These are phyloP conservation scores for Tanypteryx hageni DNA, from an alignment of 2,888 invertebrate genomes.

Conservation along the genomic window DNA sequence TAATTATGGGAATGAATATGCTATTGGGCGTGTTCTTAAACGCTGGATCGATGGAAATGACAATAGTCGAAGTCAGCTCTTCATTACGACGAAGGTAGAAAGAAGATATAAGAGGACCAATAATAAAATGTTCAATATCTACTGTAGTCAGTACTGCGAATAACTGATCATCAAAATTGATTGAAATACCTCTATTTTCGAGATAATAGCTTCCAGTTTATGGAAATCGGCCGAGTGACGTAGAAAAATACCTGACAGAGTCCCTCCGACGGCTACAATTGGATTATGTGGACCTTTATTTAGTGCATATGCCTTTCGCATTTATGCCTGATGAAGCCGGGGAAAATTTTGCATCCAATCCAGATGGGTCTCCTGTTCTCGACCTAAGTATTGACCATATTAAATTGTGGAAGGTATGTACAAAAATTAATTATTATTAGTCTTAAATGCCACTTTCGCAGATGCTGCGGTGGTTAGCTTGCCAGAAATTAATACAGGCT, in stretches of 20 bases:
- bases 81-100: slow-evolving; percentile 87
- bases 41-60: slow-evolving; percentile 82
- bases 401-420: slow-evolving; percentile 83
- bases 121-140: neutral
- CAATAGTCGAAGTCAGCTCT: slow-evolving; percentile 83
- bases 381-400: slow-evolving; percentile 82
- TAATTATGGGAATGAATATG: slow-evolving; percentile 87
- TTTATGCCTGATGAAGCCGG: slow-evolving; percentile 79
- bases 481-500: too few relatives aligned
- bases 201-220: slow-evolving; percentile 81
- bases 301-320: slow-evolving; percentile 87
- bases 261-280: slow-evolving; percentile 82
- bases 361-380: slow-evolving; percentile 79
- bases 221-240: slow-evolving; percentile 82
- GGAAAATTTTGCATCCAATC: slow-evolving; percentile 78
- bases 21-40: slow-evolving; percentile 83
- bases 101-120: slow-evolving; percentile 42
- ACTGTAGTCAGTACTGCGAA: slow-evolving; percentile 16
- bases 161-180: neutral
- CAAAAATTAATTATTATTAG: too few relatives aligned
- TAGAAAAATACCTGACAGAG: slow-evolving; percentile 81
- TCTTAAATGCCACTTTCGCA: too few relatives aligned
- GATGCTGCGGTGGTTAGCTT: too few relatives aligned
- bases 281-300: slow-evolving; percentile 86
- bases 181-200: slow-evolving; percentile 48